phyloP scores from a whole-genome alignment of 2,113 vertebrate species.

The Tachysurus fulvidraco region DNA sequence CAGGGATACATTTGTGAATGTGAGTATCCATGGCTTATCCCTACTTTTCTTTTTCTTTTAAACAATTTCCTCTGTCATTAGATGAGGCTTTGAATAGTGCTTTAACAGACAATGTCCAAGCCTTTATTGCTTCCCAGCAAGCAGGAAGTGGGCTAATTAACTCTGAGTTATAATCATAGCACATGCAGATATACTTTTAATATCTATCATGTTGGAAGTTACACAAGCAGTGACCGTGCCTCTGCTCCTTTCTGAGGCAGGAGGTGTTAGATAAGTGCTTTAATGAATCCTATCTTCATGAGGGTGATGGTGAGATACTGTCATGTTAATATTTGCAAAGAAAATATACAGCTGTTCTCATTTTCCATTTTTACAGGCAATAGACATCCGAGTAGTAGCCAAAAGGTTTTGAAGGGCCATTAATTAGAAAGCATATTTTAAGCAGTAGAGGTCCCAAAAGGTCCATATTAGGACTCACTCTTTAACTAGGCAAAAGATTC shows the following conservation, averaged over 20 bases:
- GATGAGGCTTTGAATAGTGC: background rate
- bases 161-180: conserved; percentile 57
- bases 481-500: conserved; percentile 10
- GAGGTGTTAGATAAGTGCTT: conserved; percentile 63
- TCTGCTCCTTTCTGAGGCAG: conserved; percentile 6
- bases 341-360: conserved; percentile 25
- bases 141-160: conserved; percentile 72
- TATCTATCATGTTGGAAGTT: conserved; percentile 69
- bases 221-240: conserved; percentile 61
- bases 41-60: background rate
- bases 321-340: conserved; percentile 27
- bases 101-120: conserved; percentile 60
- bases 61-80: conserved; percentile 51
- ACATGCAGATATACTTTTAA: conserved; percentile 64
- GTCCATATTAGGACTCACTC: conserved; percentile 31
- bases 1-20: background rate
- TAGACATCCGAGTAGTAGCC: conserved; percentile 18
- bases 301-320: conserved; percentile 5
- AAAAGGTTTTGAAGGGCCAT: conserved; percentile 35
- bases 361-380: conserved; percentile 28
- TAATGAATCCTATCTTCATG: conserved; percentile 61
- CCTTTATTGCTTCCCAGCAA: conserved; percentile 56
- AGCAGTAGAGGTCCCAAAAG: conserved; percentile 12
- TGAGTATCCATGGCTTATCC: background rate
- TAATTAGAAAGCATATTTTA: conserved; percentile 47